Evolutionary conservation across 2,797 vertebrate species (phyloP).

Genomic region (Protonibea diacanthus): DNA sequence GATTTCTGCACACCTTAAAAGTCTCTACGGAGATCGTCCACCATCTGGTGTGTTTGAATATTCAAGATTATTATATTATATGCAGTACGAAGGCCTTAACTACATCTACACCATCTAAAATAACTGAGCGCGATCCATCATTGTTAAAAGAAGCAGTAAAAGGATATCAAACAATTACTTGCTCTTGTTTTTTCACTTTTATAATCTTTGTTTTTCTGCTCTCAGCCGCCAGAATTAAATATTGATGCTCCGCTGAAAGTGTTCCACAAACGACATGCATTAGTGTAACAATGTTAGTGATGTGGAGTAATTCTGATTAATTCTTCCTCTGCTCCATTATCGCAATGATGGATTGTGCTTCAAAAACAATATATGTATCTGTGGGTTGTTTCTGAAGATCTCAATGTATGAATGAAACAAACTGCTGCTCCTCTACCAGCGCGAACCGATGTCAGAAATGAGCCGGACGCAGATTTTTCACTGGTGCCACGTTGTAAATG

Average conservation of each 20-base stretch:
- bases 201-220: constrained; percentile 14
- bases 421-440: not conserved
- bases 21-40: not conserved
- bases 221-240: constrained; percentile 32
- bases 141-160: constrained; percentile 42
- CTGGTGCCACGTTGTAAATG: constrained; percentile 60
- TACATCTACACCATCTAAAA: not conserved
- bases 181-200: constrained; percentile 11
- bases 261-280: constrained; percentile 47
- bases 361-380: not conserved
- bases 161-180: constrained; percentile 15
- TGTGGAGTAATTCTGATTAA: constrained; percentile 21
- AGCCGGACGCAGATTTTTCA: constrained; percentile 51
- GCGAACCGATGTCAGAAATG: constrained; percentile 49
- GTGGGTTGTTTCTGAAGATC: constrained; percentile 10
- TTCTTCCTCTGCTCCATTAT: constrained; percentile 34
- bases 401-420: constrained; percentile 8
- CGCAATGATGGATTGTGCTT: constrained; percentile 30
- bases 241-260: constrained; percentile 32
- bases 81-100: not conserved
- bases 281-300: constrained; percentile 38
- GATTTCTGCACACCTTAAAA: not conserved
- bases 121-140: constrained; percentile 33
- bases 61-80: too few relatives aligned
- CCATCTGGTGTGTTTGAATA: too few relatives aligned